phyloP scores from a whole-genome alignment of 1,140 invertebrate genomes.

The Drosophila eugracilis region DNA sequence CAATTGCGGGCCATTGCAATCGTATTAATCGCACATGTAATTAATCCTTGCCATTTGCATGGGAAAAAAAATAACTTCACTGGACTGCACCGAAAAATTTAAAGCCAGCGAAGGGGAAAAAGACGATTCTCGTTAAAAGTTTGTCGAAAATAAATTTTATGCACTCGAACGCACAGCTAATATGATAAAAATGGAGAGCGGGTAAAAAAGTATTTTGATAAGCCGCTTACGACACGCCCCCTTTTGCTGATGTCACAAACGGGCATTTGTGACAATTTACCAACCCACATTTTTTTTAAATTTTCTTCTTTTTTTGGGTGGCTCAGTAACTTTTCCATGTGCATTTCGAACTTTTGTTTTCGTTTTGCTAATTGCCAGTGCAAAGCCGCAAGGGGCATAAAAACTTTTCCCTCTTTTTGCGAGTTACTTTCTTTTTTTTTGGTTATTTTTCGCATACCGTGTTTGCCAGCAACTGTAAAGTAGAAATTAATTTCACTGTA shows the following conservation, averaged over 20 bases:
- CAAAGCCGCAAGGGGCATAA: constrained; percentile 66
- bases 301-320: constrained; percentile 22
- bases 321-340: constrained; percentile 51
- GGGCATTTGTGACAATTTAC: constrained; percentile 50
- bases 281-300: constrained; percentile 9
- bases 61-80: constrained; percentile 9
- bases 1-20: constrained; percentile 11
- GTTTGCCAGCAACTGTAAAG: constrained; percentile 57
- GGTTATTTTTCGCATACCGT: too few species aligned
- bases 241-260: constrained; percentile 47
- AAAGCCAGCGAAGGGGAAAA: constrained; percentile 30
- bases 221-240: constrained; percentile 64
- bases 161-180: constrained; percentile 69
- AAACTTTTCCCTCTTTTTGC: constrained; percentile 59
- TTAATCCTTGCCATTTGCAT: constrained; percentile 54
- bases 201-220: constrained; percentile 71
- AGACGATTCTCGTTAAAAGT: constrained; percentile 69
- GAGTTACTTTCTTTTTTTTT: constrained; percentile 5
- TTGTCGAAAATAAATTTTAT: constrained; percentile 69
- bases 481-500: constrained; percentile 81
- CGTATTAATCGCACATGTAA: constrained; percentile 35
- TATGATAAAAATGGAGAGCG: constrained; percentile 51
- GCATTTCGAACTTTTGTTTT: constrained; percentile 59
- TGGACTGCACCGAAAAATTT: constrained; percentile 20
- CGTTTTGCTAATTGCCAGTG: constrained; percentile 75